Evolutionary conservation across 2,797 vertebrate species (phyloP).

Genomic region (Diglossa cyanea): DNA sequence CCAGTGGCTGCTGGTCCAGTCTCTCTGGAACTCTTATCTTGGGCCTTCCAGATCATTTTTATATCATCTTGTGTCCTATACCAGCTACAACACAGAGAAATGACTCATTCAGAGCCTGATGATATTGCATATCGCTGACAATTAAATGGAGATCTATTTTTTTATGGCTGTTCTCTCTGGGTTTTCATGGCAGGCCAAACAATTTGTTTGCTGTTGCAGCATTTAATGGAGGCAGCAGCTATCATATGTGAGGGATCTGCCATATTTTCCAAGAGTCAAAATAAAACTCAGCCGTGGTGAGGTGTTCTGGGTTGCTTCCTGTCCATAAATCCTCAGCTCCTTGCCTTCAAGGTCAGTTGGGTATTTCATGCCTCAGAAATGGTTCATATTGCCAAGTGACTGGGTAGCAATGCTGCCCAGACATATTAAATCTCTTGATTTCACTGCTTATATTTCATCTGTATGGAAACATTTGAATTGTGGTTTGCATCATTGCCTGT

Average conservation of each 20-base stretch:
- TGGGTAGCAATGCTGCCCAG: neutral
- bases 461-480: neutral
- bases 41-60: neutral
- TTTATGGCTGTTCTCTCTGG: neutral
- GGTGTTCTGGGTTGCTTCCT: neutral
- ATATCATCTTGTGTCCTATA: neutral
- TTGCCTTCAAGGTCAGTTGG: neutral
- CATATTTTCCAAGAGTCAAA: neutral
- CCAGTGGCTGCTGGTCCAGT: neutral
- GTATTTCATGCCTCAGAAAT: slow-evolving; percentile 13
- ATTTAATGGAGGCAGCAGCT: neutral
- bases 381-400: neutral
- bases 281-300: neutral
- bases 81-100: neutral
- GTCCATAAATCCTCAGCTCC: neutral
- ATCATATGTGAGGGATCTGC: neutral
- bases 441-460: neutral
- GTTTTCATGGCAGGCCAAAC: neutral
- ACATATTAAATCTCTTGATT: neutral
- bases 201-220: neutral
- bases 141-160: slow-evolving; percentile 4
- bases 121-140: neutral
- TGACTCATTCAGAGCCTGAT: neutral
- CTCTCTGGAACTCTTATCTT: too few relatives aligned
- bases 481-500: neutral